Evolutionary conservation across 2,888 invertebrate genomes (phyloP).

Genomic region (Netelia melanura): DNA sequence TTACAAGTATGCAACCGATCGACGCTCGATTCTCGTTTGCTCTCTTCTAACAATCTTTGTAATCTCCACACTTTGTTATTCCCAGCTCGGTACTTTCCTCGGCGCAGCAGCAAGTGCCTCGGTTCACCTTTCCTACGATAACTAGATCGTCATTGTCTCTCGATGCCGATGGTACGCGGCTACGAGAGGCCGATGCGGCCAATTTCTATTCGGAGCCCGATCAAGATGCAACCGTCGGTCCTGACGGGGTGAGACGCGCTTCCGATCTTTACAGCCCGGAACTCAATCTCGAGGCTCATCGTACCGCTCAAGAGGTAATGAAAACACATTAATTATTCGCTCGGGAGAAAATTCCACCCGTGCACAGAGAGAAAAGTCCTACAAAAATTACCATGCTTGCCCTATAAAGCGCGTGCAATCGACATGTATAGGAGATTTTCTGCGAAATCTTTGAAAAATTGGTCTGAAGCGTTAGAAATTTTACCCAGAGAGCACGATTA

Average conservation of each 20-base stretch:
- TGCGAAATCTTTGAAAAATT: too few relatives aligned
- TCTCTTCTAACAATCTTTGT: not conserved
- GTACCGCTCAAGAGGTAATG: conserved; percentile 82
- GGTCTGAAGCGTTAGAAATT: too few relatives aligned
- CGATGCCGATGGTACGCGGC: conserved; percentile 66
- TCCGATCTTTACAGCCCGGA: conserved; percentile 83
- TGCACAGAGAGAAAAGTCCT: too few relatives aligned
- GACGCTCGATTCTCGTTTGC: too few relatives aligned
- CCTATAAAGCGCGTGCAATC: too few relatives aligned
- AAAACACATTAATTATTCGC: not conserved
- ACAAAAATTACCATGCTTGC: too few relatives aligned
- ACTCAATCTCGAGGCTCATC: conserved; percentile 82
- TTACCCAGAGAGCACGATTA: too few relatives aligned
- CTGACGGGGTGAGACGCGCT: conserved; percentile 70
- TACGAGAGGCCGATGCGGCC: conserved; percentile 56
- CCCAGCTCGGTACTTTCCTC: conserved; percentile 80
- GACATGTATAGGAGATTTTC: too few relatives aligned
- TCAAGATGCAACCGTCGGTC: conserved; percentile 61
- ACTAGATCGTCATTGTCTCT: conserved; percentile 65
- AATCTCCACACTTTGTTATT: conserved; percentile 17
- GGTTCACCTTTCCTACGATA: conserved; percentile 75
- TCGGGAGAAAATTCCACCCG: too few relatives aligned
- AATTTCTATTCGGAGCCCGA: conserved; percentile 75
- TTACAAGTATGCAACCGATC: conserved; percentile 77
- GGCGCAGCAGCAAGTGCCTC: conserved; percentile 80